Base-by-base conservation (phyloP, 1,140 invertebrate species). In the Bathynomus jamesi region DNA sequence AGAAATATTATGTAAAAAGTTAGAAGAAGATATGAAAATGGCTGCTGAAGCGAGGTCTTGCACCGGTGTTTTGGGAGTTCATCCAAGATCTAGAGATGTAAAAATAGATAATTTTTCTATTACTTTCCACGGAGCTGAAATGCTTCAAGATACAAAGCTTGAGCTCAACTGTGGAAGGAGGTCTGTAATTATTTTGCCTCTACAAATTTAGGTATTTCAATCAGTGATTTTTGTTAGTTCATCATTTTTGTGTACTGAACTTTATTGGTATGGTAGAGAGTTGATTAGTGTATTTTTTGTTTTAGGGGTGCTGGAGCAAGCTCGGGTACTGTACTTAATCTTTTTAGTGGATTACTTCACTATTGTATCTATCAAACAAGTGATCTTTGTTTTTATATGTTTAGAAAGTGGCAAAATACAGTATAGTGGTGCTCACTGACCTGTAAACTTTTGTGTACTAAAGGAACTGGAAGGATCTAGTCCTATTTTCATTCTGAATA, bases 51-150 rank as follows among this genome's bases (percentile, higher is more conserved):
- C 95, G 2, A 85, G 97, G 66, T 90, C 96, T 0, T 96, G 94
- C 74, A 99, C 97, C 11, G 97, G 96, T 30, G 92, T 94, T 0
- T 83, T 98, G 68, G 94, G 91, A 1, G 93, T 98, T 2, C 96
- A 99, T 84, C 93, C 94, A 10, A 89, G 94, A 75, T 95, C 94
- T 73, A 86, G 97, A 73, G 97, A 99, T 83, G 87, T 99, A 29
- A 99, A 99, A 83, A 96, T 99, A 79, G 91, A 92, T 67, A 97
- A 94, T 81, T 92, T 99, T 80, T 97, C 96, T 32, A 94, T 99
- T 67, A 98, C 95, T 64, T 99, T 99, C 82, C 96, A 99, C 82
- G 98, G 98, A 63, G 87, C 89, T 78, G 98, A 99, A 85, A 85
- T 99, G 70, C 85, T 99, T 64, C 91, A 92, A 80, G 98, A 99